Evolutionary conservation across 2,113 vertebrate genomes (phyloP), one percentile per base, ranked within the genome.

Genomic region (Otocyon megalotis): DNA sequence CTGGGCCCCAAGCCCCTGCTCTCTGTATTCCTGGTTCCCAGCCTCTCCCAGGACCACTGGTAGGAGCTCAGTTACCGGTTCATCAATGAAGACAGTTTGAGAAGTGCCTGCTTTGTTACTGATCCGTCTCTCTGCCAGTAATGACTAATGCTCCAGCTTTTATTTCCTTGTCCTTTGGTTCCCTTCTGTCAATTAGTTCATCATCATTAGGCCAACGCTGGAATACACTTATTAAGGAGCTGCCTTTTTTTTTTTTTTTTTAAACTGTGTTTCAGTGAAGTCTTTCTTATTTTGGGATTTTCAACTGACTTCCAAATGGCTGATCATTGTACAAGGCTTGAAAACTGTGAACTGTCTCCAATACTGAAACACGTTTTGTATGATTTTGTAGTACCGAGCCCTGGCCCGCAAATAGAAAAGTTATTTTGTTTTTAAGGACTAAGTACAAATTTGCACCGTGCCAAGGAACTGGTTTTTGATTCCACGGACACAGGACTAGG

Each of bases 371-470:
- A 67, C 67, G 95, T 88, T 96, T 90, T 92, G n/a, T 48, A 28
- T 56, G 62, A 24, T 92, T 62, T 43, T 50, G 5, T 12, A 37
- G 32, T 58, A 28, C 35, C 1, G 5, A 72, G 50, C 65, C 28
- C n/a, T 86, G 13, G 43, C 43, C 24, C 76, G 11, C 65, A 92
- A 54, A 8, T 22, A 88, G 87, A 56, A 71, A 28, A 76, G 71
- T 76, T 93, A 48, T 96, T 92, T 86, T 67, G 20, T 72, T 85
- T 92, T 90, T 37, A 79, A 94, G 88, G 63, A 58, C n/a, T 91
- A 87, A 82, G 14, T 74, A 58, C 74, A 94, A 91, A 92, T 80
- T 77, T 89, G 20, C 9, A 12, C 79, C 58, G 4, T 30, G 53
- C 35, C 53, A 65, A 58, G 37, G 65, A 71, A 30, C 58, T 79